These are phyloP conservation scores for Holothuria scabra DNA, from an alignment of 53 echinoderm and acorn worm species.

Conservation along the genomic window DNA sequence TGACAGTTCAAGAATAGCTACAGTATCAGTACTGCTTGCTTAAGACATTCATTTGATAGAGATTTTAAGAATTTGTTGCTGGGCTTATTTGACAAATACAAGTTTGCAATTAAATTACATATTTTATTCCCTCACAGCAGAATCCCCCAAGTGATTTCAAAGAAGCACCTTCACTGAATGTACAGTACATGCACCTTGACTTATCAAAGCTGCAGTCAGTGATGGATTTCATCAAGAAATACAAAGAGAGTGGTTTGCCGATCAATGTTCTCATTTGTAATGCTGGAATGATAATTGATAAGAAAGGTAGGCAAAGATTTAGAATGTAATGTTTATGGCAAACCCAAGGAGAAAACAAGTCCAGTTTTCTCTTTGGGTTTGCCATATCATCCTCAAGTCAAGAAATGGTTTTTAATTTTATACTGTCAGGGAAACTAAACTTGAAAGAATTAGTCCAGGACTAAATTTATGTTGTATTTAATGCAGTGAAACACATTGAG, in stretches of 20 bases:
- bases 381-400: too few relatives aligned
- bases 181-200: conserved; percentile 79
- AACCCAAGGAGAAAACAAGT: too few relatives aligned
- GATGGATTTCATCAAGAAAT: conserved; percentile 68
- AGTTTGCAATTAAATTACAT: neutral
- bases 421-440: too few relatives aligned
- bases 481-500: too few relatives aligned
- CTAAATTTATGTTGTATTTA: too few relatives aligned
- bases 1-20: too few relatives aligned
- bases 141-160: too few relatives aligned
- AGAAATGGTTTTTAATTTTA: too few relatives aligned
- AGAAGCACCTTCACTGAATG: conserved; percentile 49
- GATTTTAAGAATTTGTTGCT: neutral
- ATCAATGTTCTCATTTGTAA: conserved; percentile 83
- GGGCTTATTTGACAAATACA: neutral
- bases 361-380: too few relatives aligned
- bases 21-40: too few relatives aligned
- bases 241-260: conserved; percentile 58
- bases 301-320: conserved; percentile 39
- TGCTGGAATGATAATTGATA: conserved; percentile 59
- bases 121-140: too few relatives aligned
- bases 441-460: too few relatives aligned
- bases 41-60: neutral
- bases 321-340: neutral
- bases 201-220: conserved; percentile 65